Evolutionary conservation across 2,797 vertebrate genomes (phyloP).

Genomic region (Oryzias dopingdopingensis): DNA sequence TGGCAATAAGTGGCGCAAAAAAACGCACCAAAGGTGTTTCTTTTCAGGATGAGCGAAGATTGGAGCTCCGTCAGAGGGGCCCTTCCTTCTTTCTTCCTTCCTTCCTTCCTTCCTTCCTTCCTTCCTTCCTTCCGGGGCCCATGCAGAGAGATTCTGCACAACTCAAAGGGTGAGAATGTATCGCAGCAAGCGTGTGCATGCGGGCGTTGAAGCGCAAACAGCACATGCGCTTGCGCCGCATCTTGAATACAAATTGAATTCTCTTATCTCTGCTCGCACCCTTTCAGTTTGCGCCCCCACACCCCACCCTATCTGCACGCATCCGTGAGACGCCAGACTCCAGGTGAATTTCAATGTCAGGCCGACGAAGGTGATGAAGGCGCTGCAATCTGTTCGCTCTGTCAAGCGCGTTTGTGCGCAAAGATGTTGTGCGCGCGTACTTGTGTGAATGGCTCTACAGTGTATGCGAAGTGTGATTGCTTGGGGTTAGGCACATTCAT

Average conservation of each 20-base stretch:
- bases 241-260: constrained; percentile 62
- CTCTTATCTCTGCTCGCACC: constrained; percentile 54
- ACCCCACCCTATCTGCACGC: constrained; percentile 8
- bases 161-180: constrained; percentile 30
- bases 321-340: constrained; percentile 51
- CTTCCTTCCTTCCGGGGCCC: no score
- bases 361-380: constrained; percentile 49
- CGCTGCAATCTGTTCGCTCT: constrained; percentile 62
- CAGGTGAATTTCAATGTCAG: constrained; percentile 74
- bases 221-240: constrained; percentile 6
- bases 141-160: constrained; percentile 2
- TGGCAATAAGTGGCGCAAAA: constrained; percentile 46
- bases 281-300: constrained; percentile 9
- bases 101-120: no score
- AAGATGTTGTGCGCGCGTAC: constrained; percentile 15
- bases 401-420: constrained; percentile 37
- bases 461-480: constrained; percentile 52
- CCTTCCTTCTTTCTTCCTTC: no score
- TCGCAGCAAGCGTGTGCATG: constrained; percentile 23
- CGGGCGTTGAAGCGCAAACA: constrained; percentile 18
- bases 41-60: constrained; percentile 9
- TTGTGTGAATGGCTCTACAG: constrained; percentile 27
- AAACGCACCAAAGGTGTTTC: constrained; percentile 26
- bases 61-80: constrained; percentile 23
- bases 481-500: constrained; percentile 60